Evolutionary conservation across 2,113 vertebrate species (phyloP).

Genomic region (Hylia prasina): DNA sequence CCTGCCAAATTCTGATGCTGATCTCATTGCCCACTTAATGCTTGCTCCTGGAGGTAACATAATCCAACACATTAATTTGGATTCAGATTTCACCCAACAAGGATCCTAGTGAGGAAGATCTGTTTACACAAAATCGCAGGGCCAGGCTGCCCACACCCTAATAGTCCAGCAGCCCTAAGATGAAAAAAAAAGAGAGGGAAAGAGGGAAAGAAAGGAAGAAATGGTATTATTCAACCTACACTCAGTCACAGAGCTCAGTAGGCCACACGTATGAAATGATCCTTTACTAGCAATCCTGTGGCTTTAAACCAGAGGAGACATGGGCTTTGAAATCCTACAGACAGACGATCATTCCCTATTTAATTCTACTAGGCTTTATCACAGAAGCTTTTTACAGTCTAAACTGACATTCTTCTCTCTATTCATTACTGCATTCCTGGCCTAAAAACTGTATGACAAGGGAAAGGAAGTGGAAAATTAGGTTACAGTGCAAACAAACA

Average conservation of each 20-base stretch:
- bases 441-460: conserved; percentile 60
- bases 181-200: not conserved
- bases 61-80: not conserved
- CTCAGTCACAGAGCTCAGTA: not conserved
- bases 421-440: conserved; percentile 50
- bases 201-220: not conserved
- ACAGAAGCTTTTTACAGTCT: conserved; percentile 40
- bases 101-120: not conserved
- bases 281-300: not conserved
- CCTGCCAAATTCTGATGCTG: not conserved
- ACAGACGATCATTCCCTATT: conserved; percentile 15
- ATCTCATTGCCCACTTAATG: not conserved
- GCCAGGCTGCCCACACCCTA: not conserved
- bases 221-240: not conserved
- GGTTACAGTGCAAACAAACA: conserved; percentile 57
- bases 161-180: not conserved
- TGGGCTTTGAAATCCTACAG: conserved; percentile 46
- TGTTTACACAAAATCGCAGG: not conserved
- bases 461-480: conserved; percentile 63
- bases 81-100: not conserved
- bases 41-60: not conserved
- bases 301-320: conserved; percentile 51
- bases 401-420: conserved; percentile 64
- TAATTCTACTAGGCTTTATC: conserved; percentile 45
- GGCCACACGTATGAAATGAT: not conserved